Evolutionary conservation across 2,888 invertebrate genomes (phyloP), one percentile per base, ranked within the genome.

Genomic region (Orthosia gracilis): DNA sequence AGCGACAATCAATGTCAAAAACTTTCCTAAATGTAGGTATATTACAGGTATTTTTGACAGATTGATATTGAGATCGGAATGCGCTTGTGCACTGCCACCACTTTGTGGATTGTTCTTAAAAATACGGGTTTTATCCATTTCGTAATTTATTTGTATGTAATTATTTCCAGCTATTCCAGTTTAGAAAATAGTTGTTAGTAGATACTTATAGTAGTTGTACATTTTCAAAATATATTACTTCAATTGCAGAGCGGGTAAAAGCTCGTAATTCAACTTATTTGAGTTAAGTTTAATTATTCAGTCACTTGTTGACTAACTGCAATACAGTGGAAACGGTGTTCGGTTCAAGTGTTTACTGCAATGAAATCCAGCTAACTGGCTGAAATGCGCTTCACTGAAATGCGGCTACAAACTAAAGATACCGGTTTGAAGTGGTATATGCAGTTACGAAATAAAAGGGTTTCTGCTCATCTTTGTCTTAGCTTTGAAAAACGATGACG

Each of bases 221-320:
- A 31, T 31, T 31, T 31, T 7, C 31, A 31, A 31, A 31, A 31
- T 31, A 7, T 31, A 31, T 31, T 31, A 31, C 7, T 31, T 31
- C 31, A 40, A 40, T 57, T 17, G n/a, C 62, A 23, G 26, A 11
- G 49, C 4, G 11, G 15, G 9, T 45, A 7, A 45, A 58, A 31
- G 52, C 47, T 73, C 12, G 26, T 58, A 12, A 57, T 58, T 63
- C 21, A n/a, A 57, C 21, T 18, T 50, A 52, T 61, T 71, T 61
- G 31, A 73, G 63, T 73, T 64, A 26, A n/a, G n/a, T 18, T 40
- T 47, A 21, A 73, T 40, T 63, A 52, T 40, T 64, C 15, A 54
- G 74, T 23, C n/a, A 23, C n/a, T 52, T 59, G 45, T 58, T 49
- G 45, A 52, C 58, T 31, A 47, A 65, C 58, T 65, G 74, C 52